A percentile compares a stretch with the other conserved stretches of the same genome.
Conservation (phyloP, 2,113 vertebrate species). For the Eonycteris spelaea region DNA sequence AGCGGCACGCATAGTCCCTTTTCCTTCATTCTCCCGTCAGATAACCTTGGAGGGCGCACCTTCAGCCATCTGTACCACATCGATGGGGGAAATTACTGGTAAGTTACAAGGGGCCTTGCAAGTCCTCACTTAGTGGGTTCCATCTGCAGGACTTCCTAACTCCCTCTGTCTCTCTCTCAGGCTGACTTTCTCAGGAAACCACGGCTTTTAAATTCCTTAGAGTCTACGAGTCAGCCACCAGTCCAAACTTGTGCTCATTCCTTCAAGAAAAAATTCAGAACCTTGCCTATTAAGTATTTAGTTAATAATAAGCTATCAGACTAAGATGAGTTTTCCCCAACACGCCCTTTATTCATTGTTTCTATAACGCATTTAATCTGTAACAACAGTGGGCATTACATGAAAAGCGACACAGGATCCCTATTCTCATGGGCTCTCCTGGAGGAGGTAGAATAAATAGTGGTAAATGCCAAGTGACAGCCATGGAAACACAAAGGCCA, state of each 20-base stretch:
- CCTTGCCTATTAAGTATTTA: slow-evolving; percentile 18
- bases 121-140: not conserved
- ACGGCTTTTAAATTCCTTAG: slow-evolving; percentile 59
- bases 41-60: not conserved
- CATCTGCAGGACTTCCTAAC: not conserved
- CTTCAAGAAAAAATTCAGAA: slow-evolving; percentile 28
- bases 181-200: slow-evolving; percentile 15
- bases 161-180: not conserved
- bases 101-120: not conserved
- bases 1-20: not conserved
- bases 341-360: not conserved
- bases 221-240: slow-evolving; percentile 48
- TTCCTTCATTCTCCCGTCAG: not conserved
- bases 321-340: not conserved
- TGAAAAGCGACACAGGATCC: not conserved
- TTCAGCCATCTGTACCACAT: not conserved
- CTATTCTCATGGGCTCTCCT: not conserved
- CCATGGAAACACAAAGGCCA: slow-evolving; percentile 15
- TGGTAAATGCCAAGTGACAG: not conserved
- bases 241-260: slow-evolving; percentile 59
- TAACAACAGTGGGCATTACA: not conserved
- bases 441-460: not conserved
- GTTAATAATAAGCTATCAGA: slow-evolving; percentile 20
- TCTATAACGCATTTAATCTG: not conserved
- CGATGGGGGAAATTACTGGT: not conserved